These are phyloP conservation scores for Microhierax caerulescens DNA, from an alignment of 2,797 vertebrate genomes.

Conservation along the genomic window DNA sequence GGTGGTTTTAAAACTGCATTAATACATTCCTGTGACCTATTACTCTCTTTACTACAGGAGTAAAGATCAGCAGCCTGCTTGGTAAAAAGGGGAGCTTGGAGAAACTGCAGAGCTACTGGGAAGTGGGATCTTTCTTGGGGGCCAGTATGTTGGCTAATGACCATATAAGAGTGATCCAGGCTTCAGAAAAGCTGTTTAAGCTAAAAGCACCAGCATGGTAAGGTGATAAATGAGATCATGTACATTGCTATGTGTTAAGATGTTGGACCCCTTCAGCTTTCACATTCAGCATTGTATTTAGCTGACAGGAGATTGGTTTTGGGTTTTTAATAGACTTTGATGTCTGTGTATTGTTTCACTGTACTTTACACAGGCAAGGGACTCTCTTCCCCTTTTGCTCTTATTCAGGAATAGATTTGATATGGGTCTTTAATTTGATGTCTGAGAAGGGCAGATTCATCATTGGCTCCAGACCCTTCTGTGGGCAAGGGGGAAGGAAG, in stretches of 20 bases:
- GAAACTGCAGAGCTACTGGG: slow-evolving; percentile 98
- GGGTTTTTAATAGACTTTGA: neutral
- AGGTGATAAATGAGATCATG: neutral
- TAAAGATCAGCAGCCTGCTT: slow-evolving; percentile 96
- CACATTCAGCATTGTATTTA: neutral
- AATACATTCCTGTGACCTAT: neutral
- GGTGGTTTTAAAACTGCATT: neutral
- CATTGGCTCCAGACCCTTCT: neutral
- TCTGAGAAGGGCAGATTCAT: neutral
- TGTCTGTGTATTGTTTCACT: neutral
- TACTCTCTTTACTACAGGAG: slow-evolving; percentile 80
- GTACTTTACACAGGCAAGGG: neutral
- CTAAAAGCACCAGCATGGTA: slow-evolving; percentile 96
- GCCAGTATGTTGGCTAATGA: slow-evolving; percentile 96
- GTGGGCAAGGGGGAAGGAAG: neutral
- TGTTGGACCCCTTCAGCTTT: neutral
- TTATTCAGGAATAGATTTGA: neutral
- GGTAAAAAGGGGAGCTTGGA: slow-evolving; percentile 97
- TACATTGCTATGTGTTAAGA: neutral
- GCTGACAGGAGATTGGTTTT: neutral
- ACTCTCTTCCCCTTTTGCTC: neutral
- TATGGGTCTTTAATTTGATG: neutral
- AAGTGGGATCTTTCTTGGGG: slow-evolving; percentile 96
- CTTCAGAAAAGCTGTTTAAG: slow-evolving; percentile 97
- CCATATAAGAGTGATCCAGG: slow-evolving; percentile 91